Base-by-base conservation (phyloP, 2,888 invertebrate genomes). In the Ceriagrion tenellum region DNA sequence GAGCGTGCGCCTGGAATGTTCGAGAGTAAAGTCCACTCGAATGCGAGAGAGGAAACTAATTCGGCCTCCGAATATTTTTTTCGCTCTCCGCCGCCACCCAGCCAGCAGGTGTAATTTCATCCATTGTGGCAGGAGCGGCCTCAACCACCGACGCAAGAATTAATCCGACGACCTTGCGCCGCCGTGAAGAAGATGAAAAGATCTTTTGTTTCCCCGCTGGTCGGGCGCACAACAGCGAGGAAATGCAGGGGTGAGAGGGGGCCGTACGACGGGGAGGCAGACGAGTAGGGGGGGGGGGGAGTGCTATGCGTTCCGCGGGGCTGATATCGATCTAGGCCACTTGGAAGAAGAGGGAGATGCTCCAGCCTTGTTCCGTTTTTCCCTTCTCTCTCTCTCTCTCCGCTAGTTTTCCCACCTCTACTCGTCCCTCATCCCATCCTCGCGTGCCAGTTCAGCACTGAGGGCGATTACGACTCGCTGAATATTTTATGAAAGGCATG, bases 301-400 rank as follows among this genome's bases (percentile, higher is more conserved):
- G 69, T n/a, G n/a, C 69, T 12, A 81, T 81, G 81, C 81, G 81
- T 81, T 81, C 81, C 81, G 81, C 81, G 81, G 81, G 81, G 81
- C 35, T 81, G 81, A 81, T 81, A 81, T 81, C 81, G 81, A 81
- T 81, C 81, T 81, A 18, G 69, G 69, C 10, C 23, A 23, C n/a
- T 69, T 23, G 69, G 69, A 69, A n/a, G 69, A 69, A n/a, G 69
- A 59, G 2, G 59, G 20, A n/a, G 69, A 69, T 69, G 69, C 26
- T n/a, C 69, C 8, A n/a, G 23, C n/a, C 26, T 69, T 69, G 69
- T 69, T 69, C n/a, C 69, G 26, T 47, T 47, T 47, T 47, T 47
- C 47, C 47, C 47, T 47, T 8, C 47, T 47, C 35, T 35, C 81
- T 35, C 81, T 35, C 35, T 69, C 69, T 26, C 59, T 35, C 81